Evolutionary conservation across 2,888 invertebrate genomes (phyloP).

Genomic region (Pandemis cinnamomeana): DNA sequence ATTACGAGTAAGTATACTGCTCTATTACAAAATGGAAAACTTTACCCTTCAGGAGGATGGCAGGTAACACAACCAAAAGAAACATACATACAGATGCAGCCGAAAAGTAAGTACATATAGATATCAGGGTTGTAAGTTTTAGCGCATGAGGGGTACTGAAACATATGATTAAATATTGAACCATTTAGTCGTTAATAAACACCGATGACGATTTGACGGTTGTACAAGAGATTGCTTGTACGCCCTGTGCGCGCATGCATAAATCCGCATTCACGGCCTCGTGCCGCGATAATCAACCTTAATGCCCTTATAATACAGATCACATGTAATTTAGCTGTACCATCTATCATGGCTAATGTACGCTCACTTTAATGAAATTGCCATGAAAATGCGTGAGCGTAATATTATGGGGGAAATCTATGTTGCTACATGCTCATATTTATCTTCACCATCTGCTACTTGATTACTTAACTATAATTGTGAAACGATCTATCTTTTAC

Average conservation of each 20-base stretch:
- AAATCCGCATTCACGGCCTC: constrained; percentile 17
- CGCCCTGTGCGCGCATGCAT: constrained; percentile 28
- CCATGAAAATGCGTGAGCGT: constrained; percentile 12
- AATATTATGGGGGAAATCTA: neutral
- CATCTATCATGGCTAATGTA: constrained; percentile 9
- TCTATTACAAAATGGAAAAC: too few species aligned
- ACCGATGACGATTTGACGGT: neutral
- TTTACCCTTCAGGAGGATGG: too few species aligned
- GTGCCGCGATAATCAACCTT: constrained; percentile 24
- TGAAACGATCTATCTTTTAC: too few species aligned
- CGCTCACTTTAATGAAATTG: constrained; percentile 28
- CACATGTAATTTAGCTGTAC: neutral
- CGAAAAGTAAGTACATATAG: too few species aligned
- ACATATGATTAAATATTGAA: too few species aligned
- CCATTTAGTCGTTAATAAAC: neutral
- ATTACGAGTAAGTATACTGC: too few species aligned
- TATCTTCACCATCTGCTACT: too few species aligned
- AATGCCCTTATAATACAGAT: constrained; percentile 16
- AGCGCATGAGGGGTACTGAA: too few species aligned
- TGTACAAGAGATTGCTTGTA: constrained; percentile 19
- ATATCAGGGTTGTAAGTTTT: too few species aligned
- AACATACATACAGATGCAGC: too few species aligned
- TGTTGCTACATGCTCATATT: neutral
- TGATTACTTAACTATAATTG: too few species aligned
- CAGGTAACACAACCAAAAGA: too few species aligned